These are phyloP conservation scores for Furcula furcula DNA, from an alignment of 2,888 invertebrate species.

Conservation along the genomic window DNA sequence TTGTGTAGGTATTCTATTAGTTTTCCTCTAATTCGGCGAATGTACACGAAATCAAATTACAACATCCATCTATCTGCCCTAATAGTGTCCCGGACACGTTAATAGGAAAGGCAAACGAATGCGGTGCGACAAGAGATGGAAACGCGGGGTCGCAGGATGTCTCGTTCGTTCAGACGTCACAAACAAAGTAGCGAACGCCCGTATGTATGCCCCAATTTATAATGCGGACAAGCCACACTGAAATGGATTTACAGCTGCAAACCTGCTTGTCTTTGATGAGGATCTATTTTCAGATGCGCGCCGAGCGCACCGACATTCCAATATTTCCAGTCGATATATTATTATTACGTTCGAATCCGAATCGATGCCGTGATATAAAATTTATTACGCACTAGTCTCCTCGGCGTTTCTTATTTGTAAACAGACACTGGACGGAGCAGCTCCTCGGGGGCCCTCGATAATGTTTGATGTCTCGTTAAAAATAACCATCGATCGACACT, in stretches of 20 bases:
- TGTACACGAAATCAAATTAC: slow-evolving; percentile 64
- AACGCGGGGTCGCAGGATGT: slow-evolving; percentile 53
- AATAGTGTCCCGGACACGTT: slow-evolving; percentile 67
- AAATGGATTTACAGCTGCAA: slow-evolving; percentile 82
- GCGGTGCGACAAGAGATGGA: slow-evolving; percentile 56
- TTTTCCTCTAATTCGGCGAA: slow-evolving; percentile 51
- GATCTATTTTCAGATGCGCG: slow-evolving; percentile 76
- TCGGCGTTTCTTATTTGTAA: slow-evolving; percentile 76
- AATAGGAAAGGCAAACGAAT: slow-evolving; percentile 73
- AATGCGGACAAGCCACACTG: slow-evolving; percentile 78
- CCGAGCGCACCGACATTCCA: slow-evolving; percentile 77
- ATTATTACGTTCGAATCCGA: slow-evolving; percentile 76
- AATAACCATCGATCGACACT: slow-evolving; percentile 73
- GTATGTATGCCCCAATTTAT: slow-evolving; percentile 70
- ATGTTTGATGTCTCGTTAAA: slow-evolving; percentile 81
- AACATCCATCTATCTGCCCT: slow-evolving; percentile 62
- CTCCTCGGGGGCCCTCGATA: slow-evolving; percentile 62
- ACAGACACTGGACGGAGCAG: slow-evolving; percentile 74
- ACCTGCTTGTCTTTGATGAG: slow-evolving; percentile 81
- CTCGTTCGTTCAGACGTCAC: slow-evolving; percentile 33
- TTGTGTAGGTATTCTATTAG: slow-evolving; percentile 31
- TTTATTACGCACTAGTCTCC: slow-evolving; percentile 77
- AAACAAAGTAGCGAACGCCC: slow-evolving; percentile 38
- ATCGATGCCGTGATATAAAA: slow-evolving; percentile 78
- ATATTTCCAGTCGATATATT: slow-evolving; percentile 79